These are phyloP conservation scores for Cheilosia vernalis DNA, from an alignment of 2,888 invertebrate species.

Conservation along the genomic window DNA sequence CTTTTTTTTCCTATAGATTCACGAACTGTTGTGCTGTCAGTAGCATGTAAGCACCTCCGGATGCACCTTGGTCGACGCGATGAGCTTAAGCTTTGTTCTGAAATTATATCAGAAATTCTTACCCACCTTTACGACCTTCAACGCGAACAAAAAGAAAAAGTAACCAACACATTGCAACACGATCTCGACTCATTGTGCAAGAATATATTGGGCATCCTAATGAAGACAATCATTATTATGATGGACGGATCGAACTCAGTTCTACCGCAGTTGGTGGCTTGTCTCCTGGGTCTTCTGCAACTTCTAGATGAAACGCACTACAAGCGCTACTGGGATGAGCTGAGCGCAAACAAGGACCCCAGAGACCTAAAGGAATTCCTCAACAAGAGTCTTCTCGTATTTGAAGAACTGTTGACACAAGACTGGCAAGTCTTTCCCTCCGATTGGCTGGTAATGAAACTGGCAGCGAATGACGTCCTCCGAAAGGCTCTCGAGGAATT, in stretches of 20 bases:
- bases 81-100: slow-evolving; percentile 92
- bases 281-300: slow-evolving; percentile 92
- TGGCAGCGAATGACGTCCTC: slow-evolving; percentile 94
- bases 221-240: slow-evolving; percentile 92
- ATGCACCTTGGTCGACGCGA: slow-evolving; percentile 92
- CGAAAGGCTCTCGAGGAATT: slow-evolving; percentile 93
- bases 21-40: slow-evolving; percentile 91
- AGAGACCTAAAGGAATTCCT: slow-evolving; percentile 94
- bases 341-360: slow-evolving; percentile 86
- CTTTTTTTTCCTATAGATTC: slow-evolving; percentile 86
- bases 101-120: slow-evolving; percentile 93
- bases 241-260: slow-evolving; percentile 91
- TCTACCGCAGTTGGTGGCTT: slow-evolving; percentile 91
- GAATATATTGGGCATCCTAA: slow-evolving; percentile 91
- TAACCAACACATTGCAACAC: slow-evolving; percentile 85
- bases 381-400: slow-evolving; percentile 89
- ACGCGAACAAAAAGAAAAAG: slow-evolving; percentile 84
- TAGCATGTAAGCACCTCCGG: slow-evolving; percentile 93
- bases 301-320: slow-evolving; percentile 95
- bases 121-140: slow-evolving; percentile 84
- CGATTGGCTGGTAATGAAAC: slow-evolving; percentile 95
- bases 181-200: slow-evolving; percentile 93
- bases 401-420: slow-evolving; percentile 82
- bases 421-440: slow-evolving; percentile 87
- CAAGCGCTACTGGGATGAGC: slow-evolving; percentile 92